Base-by-base conservation (phyloP, 2,797 vertebrate genomes). In the Myripristis murdjan region DNA sequence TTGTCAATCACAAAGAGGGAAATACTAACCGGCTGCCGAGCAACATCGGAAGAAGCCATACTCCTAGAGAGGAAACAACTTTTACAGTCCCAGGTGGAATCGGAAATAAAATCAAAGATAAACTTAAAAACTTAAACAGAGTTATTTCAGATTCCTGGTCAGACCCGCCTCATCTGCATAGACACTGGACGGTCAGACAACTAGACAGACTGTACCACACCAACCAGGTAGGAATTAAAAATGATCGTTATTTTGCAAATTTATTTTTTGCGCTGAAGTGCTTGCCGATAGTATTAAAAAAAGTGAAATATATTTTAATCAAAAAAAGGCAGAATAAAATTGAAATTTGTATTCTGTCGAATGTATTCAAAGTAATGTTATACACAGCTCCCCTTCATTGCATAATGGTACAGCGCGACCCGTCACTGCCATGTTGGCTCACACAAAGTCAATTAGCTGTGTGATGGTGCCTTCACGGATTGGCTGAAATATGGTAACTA, bases 11-110 rank as follows among this genome's bases (percentile, higher is more conserved):
- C 4, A 70, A 39, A 48, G 2, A 51, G 4, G 1, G 44, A 60
- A 72, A 73, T 73, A 86, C 91, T 44, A 55, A 94, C 94, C 92
- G 86, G 90, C 70, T 93, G 92, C 23, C 90, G 93, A 66, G 91
- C 92, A 69, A 95, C 91, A 68, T 95, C 93, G 12, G 91, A 89
- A n/a, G 92, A 93, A 79, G 93, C 85, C 94, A 95, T 95, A 6
- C 8, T 82, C 77, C 71, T 28, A 46, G 9, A 39, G 20, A 26
- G n/a, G 31, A 66, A 26, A 28, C 23, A 33, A 46, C 5, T 26
- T 31, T 62, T 48, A 23, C 37, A 22, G 26, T 0, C 1, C 1
- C 4, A n/a, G 20, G 11, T 24, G 22, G 1, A 54, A 28, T 68
- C 4, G 10, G 11, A 53, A 61, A 52, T 41, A 77, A 69, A 7